Evolutionary conservation across 64 coral and sea anemone genomes (phyloP), one percentile per base, ranked within the genome.

Genomic region (Hydrozoanthus tunicans): DNA sequence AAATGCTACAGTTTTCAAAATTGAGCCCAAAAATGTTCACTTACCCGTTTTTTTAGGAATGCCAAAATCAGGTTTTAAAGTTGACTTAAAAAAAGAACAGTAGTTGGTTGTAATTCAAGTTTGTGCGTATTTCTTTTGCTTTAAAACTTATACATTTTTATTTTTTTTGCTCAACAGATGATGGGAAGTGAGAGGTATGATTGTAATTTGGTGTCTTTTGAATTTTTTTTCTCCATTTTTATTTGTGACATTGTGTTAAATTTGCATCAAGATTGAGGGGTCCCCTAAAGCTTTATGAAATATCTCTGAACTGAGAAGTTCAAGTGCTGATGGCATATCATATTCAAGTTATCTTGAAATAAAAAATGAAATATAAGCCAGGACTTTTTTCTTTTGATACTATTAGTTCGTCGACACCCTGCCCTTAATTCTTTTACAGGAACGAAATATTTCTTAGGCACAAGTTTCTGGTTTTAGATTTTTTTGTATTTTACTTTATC

Each of bases 121-220:
- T 43, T 56, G 53, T 0, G 5, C 11, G 58, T 53, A 15, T 55
- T 53, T 14, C 4, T 77, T 14, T 20, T 25, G 5, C 8, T 59
- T 24, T 25, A 60, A 59, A 80, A 58, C n/a, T 80, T 7, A 26
- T 80, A 10, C 9, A 68, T 5, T 68, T 81, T 73, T 32, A 14
- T 88, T 73, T 73, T 88, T 56, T 4, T 32, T 75, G 11, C 17
- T 57, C 69, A 88, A 61, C 55, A 88, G 84, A 25, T 88, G 54
- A 6, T 88, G 69, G 69, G 84, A 88, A 88, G 56, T 73, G 84
- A 88, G 51, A 88, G 84, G 84, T 88, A 88, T 9, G 67, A 57
- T 27, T 52, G 13, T 53, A 7, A 9, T 27, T 86, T 58, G 14
- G 3, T 9, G 3, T 10, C 51, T 67, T 53, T 17, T 68, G 7